A percentile compares a stretch with the other conserved stretches of the same genome.
Conservation (phyloP, 2,888 invertebrate species). For the Eretmocerus hayati region DNA sequence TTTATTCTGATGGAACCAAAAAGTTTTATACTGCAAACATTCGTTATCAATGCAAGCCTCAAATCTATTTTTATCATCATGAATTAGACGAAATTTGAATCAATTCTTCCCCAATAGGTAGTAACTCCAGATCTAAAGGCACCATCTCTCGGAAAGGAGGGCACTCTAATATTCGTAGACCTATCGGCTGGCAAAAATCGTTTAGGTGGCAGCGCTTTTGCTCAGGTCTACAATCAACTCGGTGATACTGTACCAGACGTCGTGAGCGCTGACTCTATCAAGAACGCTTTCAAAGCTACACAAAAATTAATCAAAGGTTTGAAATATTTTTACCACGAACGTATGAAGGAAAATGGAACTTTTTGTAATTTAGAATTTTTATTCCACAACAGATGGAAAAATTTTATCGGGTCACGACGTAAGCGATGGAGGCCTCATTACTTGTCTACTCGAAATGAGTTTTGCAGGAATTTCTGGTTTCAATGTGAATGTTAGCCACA, state of each 20-base stretch:
- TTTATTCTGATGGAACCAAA: too few species aligned
- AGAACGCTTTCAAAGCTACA: constrained; percentile 72
- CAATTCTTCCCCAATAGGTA: too few species aligned
- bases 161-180: constrained; percentile 71
- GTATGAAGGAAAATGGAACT: not conserved
- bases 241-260: constrained; percentile 78
- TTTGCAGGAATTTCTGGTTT: constrained; percentile 85
- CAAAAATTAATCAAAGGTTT: constrained; percentile 74
- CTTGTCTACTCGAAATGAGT: constrained; percentile 91
- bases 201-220: constrained; percentile 86
- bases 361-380: not conserved
- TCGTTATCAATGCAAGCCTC: too few species aligned
- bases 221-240: constrained; percentile 82
- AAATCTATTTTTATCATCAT: too few species aligned
- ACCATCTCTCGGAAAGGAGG: constrained; percentile 54
- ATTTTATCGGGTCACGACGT: constrained; percentile 87
- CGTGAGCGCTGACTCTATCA: constrained; percentile 60
- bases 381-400: constrained; percentile 52
- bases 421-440: constrained; percentile 92
- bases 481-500: constrained; percentile 56
- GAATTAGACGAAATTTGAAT: too few species aligned
- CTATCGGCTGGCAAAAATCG: constrained; percentile 67
- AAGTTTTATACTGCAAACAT: too few species aligned
- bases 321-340: not conserved
- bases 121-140: constrained; percentile 88